Base-by-base conservation (phyloP, 2,797 vertebrate species). In the Notolepis coatsorum region DNA sequence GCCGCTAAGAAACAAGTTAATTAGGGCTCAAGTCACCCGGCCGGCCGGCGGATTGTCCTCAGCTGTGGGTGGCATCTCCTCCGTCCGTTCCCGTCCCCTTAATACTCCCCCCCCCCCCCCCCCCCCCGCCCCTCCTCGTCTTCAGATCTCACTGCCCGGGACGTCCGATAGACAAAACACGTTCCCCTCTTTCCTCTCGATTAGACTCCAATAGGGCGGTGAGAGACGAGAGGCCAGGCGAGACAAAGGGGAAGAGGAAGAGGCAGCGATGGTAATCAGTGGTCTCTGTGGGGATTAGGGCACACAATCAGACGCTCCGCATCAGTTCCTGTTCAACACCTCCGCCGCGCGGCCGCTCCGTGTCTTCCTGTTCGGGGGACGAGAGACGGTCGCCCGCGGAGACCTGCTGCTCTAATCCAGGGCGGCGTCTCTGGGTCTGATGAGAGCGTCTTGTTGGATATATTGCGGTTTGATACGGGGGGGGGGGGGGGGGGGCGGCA, bases 191-290 rank as follows among this genome's bases (percentile, higher is more conserved):
- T 87, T 87, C 85, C 85, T 84, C 85, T 60, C 49, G 75, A 92
- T 91, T 89, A 89, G 57, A 89, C 84, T 81, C 73, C 66, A 88
- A 89, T 85, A 77, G 84, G 84, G 82, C 18, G 59, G 43, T 73
- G 79, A 77, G 77, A 81, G 84, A 82, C 59, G 55, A 79, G 73
- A 71, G 66, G 62, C 66, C 38, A 13, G 15, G 54, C 33, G 9
- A 65, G 63, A 89, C 82, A 90, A 90, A 85, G 41, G n/a, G 74
- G 70, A 81, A 68, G 75, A 88, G 86, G 88, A 90, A 89, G 85
- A 83, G 68, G 79, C 74, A 69, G 73, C 75, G 88, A 90, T 89
- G 75, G 81, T 71, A 74, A 89, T 85, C 88, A 72, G 64, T 69
- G 88, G 88, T n/a, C 67, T 77, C 73, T 78, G 70, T 38, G 67